These are phyloP conservation scores for Chloropsis cyanopogon DNA, from an alignment of 2,113 vertebrate genomes.

Conservation along the genomic window DNA sequence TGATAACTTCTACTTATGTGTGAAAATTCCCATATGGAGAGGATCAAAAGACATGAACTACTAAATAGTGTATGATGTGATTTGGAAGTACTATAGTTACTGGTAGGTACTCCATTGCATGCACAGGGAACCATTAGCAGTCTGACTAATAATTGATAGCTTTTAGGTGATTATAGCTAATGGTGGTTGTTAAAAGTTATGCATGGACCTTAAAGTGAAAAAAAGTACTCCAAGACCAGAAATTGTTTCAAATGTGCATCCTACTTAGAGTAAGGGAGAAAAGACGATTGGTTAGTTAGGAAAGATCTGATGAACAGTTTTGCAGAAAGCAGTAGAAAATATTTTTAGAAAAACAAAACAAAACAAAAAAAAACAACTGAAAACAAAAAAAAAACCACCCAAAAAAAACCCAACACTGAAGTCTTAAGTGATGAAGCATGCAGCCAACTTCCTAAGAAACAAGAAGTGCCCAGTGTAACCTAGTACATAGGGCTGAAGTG, in stretches of 20 bases:
- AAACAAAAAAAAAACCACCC: background rate
- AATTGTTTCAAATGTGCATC: background rate
- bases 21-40: background rate
- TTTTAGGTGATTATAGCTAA: background rate
- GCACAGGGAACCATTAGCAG: background rate
- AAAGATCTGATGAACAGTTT: background rate
- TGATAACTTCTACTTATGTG: background rate
- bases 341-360: background rate
- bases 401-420: background rate
- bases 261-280: background rate
- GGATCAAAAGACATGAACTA: background rate
- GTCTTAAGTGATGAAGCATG: background rate
- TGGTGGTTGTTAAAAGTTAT: background rate
- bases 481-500: background rate
- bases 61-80: background rate
- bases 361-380: accelerated
- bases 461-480: background rate
- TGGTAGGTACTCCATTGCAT: background rate
- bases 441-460: background rate
- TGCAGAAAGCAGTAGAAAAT: background rate
- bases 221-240: background rate
- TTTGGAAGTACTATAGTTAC: background rate
- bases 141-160: background rate
- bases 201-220: background rate
- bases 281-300: background rate